Conservation (phyloP, 2,888 invertebrate genomes). For the Periphyllus acericola region DNA sequence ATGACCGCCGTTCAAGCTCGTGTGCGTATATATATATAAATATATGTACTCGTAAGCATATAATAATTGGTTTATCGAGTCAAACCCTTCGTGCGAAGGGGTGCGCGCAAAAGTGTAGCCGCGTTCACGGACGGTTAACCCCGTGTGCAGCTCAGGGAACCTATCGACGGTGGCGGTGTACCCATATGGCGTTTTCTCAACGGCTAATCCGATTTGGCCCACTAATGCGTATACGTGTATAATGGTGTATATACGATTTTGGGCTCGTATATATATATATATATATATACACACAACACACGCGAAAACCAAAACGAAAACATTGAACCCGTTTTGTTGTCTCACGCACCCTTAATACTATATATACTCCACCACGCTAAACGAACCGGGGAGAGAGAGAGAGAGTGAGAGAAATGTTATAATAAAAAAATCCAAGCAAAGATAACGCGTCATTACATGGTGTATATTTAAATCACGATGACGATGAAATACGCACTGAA, state of each 20-base stretch:
- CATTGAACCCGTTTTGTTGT: not conserved
- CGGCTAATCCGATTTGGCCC: slow-evolving; percentile 59
- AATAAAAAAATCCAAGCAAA: not conserved
- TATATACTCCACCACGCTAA: not conserved
- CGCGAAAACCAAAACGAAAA: slow-evolving; percentile 55
- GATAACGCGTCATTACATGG: not conserved
- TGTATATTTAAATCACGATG: not conserved
- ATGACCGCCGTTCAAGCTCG: slow-evolving; percentile 38
- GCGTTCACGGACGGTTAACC: slow-evolving; percentile 59
- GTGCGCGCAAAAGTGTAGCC: slow-evolving; percentile 22
- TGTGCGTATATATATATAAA: not conserved
- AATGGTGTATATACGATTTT: not conserved
- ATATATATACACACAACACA: not conserved
- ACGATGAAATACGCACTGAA: not conserved
- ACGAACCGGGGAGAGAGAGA: not conserved
- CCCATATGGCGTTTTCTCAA: slow-evolving; percentile 62
- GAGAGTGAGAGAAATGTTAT: not conserved
- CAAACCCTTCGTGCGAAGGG: slow-evolving; percentile 40
- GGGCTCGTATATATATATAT: not conserved
- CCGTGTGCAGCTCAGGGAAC: not conserved
- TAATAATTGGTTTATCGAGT: slow-evolving; percentile 62
- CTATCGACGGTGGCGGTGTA: slow-evolving; percentile 20
- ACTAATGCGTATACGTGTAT: slow-evolving; percentile 47
- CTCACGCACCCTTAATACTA: not conserved
- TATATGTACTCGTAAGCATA: slow-evolving; percentile 29